Evolutionary conservation across 1,140 invertebrate species (phyloP), one percentile per base, ranked within the genome.

Genomic region (Drosophila rhopaloa): DNA sequence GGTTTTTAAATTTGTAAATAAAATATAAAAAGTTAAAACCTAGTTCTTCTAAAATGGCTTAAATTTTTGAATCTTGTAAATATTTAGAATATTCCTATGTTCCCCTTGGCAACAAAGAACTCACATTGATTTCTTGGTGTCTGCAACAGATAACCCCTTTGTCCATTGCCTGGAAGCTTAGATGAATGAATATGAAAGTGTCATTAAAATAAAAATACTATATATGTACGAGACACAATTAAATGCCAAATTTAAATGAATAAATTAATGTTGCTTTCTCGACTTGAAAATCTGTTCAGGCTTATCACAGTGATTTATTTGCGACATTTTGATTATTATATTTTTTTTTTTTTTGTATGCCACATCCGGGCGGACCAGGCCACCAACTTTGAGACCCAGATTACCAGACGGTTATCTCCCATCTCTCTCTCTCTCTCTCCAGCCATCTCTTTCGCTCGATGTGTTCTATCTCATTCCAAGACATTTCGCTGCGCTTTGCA

Each of bases 71-170:
- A 8, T 8, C 6, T 7, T 2, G 6, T 32, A 8, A 6, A 1
- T 6, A 32, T 8, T 32, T 32, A 32, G 29, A 32, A 32, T 6
- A 32, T 8, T 32, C 6, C 8, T 32, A 7, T 32, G 29, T 32
- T 32, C 8, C 27, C 24, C 61, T 74, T 79, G 50, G 63, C 79
- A 82, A 82, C 79, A 82, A 82, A 61, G 79, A 63, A 32, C 47
- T 16, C 62, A 65, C 79, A 72, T 81, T 83, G 57, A 89, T 50
- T 43, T 19, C 16, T 50, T 46, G n/a, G 13, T 46, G 48, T 77
- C 35, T 47, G 38, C 73, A 50, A 81, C 80, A 89, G 84, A 89
- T 89, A 89, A 84, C 84, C 84, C 77, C 84, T 89, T 89, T 89
- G 84, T 88, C 57, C 72, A 40, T 27, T 1, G 35, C 24, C 59